phyloP scores from a whole-genome alignment of 2,113 vertebrate genomes.

The Lynx canadensis region DNA sequence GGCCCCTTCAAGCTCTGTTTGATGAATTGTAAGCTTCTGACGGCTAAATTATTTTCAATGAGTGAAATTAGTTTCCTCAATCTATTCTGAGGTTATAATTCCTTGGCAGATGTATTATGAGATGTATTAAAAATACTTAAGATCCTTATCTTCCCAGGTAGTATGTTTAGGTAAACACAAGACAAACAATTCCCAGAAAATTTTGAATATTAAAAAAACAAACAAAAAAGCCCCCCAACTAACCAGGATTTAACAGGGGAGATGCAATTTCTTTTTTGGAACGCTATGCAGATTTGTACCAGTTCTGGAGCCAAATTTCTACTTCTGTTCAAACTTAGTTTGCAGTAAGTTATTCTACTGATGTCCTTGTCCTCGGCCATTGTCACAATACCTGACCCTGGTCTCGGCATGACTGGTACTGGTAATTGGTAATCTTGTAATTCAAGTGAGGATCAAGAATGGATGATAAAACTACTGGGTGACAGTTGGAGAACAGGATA shows the following conservation, averaged over 20 bases:
- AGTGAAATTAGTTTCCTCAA: not conserved
- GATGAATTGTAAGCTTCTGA: slow-evolving; percentile 51
- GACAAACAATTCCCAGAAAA: slow-evolving; percentile 32
- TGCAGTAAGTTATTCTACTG: not conserved
- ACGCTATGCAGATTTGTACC: not conserved
- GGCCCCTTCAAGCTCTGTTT: not conserved
- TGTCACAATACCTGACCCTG: not conserved
- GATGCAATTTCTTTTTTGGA: not conserved
- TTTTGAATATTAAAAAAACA: not conserved
- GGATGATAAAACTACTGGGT: not conserved
- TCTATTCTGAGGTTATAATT: not conserved
- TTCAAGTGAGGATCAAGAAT: not conserved
- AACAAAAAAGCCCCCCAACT: not conserved
- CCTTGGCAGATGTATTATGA: not conserved
- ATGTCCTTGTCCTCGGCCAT: not conserved
- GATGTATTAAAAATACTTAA: slow-evolving; percentile 4
- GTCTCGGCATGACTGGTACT: not conserved
- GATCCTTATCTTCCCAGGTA: not conserved
- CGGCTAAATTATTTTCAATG: not conserved
- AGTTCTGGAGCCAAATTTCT: slow-evolving; percentile 4
- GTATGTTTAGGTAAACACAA: not conserved
- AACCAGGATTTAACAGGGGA: not conserved
- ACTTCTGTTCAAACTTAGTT: not conserved
- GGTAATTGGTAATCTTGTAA: not conserved
- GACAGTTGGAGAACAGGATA: not conserved